A percentile compares a stretch with the other conserved stretches of the same genome.
Evolutionary conservation across 2,797 vertebrate genomes (phyloP).

Genomic region (Serranus cabrilla): DNA sequence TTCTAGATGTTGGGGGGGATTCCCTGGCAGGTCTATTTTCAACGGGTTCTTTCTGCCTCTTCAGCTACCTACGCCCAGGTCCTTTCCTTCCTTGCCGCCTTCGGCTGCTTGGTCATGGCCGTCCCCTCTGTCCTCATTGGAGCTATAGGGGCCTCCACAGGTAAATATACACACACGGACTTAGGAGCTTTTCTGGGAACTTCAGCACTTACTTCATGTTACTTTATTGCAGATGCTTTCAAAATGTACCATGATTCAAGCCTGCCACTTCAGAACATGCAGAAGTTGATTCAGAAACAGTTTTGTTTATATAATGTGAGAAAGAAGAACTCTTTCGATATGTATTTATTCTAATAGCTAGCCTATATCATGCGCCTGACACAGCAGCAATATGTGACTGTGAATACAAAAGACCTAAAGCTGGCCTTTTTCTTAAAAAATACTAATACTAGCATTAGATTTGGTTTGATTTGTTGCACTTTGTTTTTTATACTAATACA

Average conservation of each 20-base stretch:
- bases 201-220: neutral
- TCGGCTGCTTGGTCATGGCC: constrained; percentile 96
- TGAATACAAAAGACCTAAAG: neutral
- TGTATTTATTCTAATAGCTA: neutral
- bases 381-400: neutral
- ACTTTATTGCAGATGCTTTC: neutral
- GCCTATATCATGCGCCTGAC: neutral
- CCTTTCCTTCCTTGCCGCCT: constrained; percentile 95
- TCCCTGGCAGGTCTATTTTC: constrained; percentile 99
- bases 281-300: neutral
- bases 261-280: neutral
- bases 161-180: constrained; percentile 80
- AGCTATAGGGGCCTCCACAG: constrained; percentile 96
- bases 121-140: constrained; percentile 94
- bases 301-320: neutral
- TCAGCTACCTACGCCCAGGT: constrained; percentile 97
- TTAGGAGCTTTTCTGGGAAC: no score
- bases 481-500: neutral
- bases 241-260: neutral
- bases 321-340: neutral
- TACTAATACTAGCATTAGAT: neutral
- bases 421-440: neutral
- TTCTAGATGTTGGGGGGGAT: constrained; percentile 96
- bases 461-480: neutral
- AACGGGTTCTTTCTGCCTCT: constrained; percentile 96